A percentile compares a stretch with the other conserved stretches of the same genome.
These are phyloP conservation scores for Acropora yongei DNA, from an alignment of 64 coral and sea anemone genomes.

Conservation along the genomic window DNA sequence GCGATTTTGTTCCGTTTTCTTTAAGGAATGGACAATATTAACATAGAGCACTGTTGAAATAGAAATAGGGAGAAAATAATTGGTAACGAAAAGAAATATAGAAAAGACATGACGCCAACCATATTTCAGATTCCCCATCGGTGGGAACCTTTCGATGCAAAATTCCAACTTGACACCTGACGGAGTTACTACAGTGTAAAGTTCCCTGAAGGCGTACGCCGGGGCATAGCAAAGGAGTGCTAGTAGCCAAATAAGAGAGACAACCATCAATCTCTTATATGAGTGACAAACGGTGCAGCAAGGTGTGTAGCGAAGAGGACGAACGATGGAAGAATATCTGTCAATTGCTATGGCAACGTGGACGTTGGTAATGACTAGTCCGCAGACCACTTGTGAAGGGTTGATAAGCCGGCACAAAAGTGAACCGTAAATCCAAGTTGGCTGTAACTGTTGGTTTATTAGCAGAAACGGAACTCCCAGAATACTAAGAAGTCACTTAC, in stretches of 20 bases:
- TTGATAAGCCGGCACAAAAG: constrained; percentile 60
- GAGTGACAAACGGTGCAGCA: neutral
- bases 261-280: constrained; percentile 12
- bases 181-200: neutral
- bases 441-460: constrained; percentile 48
- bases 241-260: constrained; percentile 44
- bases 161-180: constrained; percentile 39
- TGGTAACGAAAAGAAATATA: constrained; percentile 73
- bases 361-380: constrained; percentile 77
- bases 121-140: constrained; percentile 6
- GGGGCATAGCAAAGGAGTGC: constrained; percentile 67
- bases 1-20: constrained; percentile 49
- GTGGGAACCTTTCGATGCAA: constrained; percentile 67
- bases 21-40: constrained; percentile 56
- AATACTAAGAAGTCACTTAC: constrained; percentile 71
- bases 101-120: constrained; percentile 53
- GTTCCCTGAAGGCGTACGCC: constrained; percentile 31
- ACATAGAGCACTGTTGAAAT: constrained; percentile 66
- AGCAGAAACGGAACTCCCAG: constrained; percentile 71
- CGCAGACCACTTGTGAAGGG: constrained; percentile 78
- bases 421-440: constrained; percentile 74
- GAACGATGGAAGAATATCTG: constrained; percentile 61
- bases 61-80: constrained; percentile 66
- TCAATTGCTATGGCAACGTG: constrained; percentile 76
- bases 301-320: constrained; percentile 19